phyloP scores from a whole-genome alignment of 2,113 vertebrate species.

The Scopus umbretta region DNA sequence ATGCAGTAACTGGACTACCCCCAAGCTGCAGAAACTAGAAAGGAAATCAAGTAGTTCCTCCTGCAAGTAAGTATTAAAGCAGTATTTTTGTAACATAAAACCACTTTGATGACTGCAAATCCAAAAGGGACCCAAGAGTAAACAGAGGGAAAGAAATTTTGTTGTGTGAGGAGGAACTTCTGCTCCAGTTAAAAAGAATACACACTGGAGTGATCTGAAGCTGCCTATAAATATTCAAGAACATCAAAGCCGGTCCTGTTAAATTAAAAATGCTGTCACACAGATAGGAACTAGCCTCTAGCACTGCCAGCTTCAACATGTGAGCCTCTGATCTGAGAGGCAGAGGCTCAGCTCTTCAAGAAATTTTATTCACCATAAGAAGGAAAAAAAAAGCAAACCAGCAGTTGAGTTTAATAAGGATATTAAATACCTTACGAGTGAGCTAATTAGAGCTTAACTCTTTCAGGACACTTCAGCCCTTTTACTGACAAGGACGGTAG shows the following conservation, averaged over 20 bases:
- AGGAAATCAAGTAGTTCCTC: neutral
- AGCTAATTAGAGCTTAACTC: slow-evolving; percentile 78
- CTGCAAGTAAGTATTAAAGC: neutral
- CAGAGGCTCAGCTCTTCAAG: slow-evolving; percentile 69
- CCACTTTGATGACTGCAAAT: neutral
- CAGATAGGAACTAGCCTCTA: slow-evolving; percentile 84
- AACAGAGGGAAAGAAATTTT: slow-evolving; percentile 55
- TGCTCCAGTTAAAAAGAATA: slow-evolving; percentile 68
- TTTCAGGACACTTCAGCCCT: slow-evolving; percentile 66
- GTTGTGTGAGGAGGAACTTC: slow-evolving; percentile 63
- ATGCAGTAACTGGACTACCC: neutral
- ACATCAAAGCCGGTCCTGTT: slow-evolving; percentile 84
- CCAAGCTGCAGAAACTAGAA: neutral
- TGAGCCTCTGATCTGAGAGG: slow-evolving; percentile 76
- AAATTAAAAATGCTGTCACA: slow-evolving; percentile 87
- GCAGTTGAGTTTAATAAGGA: slow-evolving; percentile 75
- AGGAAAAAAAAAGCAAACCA: slow-evolving; percentile 33
- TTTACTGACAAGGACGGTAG: neutral
- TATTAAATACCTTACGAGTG: slow-evolving; percentile 75
- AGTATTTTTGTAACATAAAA: slow-evolving; percentile 14
- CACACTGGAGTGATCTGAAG: slow-evolving; percentile 73
- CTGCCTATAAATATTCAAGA: slow-evolving; percentile 83
- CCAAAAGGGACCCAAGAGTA: slow-evolving; percentile 63
- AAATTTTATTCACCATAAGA: slow-evolving; percentile 70
- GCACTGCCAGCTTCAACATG: slow-evolving; percentile 86